A percentile compares a stretch with the other conserved stretches of the same genome.
These are phyloP conservation scores for Apogon talboti DNA, from an alignment of 2,797 vertebrate genomes.

Conservation along the genomic window DNA sequence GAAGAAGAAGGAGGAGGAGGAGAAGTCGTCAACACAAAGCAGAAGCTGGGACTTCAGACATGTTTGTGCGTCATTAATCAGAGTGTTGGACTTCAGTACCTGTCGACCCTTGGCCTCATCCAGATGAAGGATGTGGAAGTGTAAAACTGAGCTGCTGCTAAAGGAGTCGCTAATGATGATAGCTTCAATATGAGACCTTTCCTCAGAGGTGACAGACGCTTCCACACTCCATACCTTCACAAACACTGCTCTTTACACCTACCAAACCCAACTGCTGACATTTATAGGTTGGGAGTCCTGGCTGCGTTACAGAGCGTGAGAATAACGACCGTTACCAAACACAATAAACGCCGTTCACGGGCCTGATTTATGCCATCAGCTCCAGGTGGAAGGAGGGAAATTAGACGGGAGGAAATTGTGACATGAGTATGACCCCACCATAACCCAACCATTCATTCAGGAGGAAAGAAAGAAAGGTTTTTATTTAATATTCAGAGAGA, in stretches of 20 bases:
- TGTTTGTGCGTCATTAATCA: conserved; percentile 18
- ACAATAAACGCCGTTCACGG: conserved; percentile 68
- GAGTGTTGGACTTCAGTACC: conserved; percentile 26
- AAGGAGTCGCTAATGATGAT: conserved; percentile 69
- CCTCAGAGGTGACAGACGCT: conserved; percentile 73
- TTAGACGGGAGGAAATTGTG: conserved; percentile 74
- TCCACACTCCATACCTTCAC: conserved; percentile 50
- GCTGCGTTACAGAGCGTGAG: conserved; percentile 57
- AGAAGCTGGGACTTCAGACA: not conserved
- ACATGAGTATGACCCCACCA: conserved; percentile 68
- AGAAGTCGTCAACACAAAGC: not conserved
- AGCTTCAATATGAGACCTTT: conserved; percentile 73
- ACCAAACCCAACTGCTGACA: conserved; percentile 59
- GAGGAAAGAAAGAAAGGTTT: conserved; percentile 32
- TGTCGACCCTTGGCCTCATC: conserved; percentile 40
- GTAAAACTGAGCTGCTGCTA: conserved; percentile 43
- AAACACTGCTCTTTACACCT: conserved; percentile 42
- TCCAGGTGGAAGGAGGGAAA: conserved; percentile 62
- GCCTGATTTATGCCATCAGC: conserved; percentile 74
- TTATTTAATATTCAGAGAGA: conserved; percentile 30
- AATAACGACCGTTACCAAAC: conserved; percentile 68
- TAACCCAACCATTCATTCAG: conserved; percentile 53
- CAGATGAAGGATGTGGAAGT: conserved; percentile 42
- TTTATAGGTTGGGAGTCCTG: conserved; percentile 71
- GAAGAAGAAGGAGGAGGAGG: too few relatives aligned